These are phyloP conservation scores for Menura novaehollandiae DNA, from an alignment of 2,113 vertebrate species.

Conservation along the genomic window DNA sequence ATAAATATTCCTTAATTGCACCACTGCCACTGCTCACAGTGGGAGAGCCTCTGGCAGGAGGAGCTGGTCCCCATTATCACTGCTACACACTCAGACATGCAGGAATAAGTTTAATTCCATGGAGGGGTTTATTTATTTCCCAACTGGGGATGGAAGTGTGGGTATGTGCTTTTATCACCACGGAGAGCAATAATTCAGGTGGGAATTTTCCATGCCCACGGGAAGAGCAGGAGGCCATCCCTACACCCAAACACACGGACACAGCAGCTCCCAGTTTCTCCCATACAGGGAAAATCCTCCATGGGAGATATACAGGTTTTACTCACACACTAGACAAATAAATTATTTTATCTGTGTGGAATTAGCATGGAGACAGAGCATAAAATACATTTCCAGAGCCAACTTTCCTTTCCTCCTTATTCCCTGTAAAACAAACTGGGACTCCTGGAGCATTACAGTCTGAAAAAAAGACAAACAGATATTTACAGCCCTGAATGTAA, in stretches of 20 bases:
- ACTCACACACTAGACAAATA: neutral
- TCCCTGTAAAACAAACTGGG: neutral
- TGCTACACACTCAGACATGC: neutral
- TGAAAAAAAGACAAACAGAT: neutral
- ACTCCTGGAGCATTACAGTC: neutral
- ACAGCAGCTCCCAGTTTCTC: neutral
- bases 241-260: fast-evolving
- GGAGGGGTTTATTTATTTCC: neutral
- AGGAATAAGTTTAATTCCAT: neutral
- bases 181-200: neutral
- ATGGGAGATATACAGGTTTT: neutral
- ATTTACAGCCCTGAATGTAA: slow-evolving; percentile 26
- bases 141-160: neutral
- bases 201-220: neutral
- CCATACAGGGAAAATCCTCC: neutral
- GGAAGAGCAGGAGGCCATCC: neutral
- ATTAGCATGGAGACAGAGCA: neutral
- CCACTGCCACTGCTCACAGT: slow-evolving; percentile 31
- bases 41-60: slow-evolving; percentile 33
- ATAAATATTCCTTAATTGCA: slow-evolving; percentile 63
- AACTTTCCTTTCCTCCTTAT: neutral
- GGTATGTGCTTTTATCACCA: neutral
- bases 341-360: neutral
- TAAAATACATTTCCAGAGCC: neutral
- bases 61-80: neutral